These are phyloP conservation scores for Tetrax tetrax DNA, from an alignment of 2,113 vertebrate species.

Conservation along the genomic window DNA sequence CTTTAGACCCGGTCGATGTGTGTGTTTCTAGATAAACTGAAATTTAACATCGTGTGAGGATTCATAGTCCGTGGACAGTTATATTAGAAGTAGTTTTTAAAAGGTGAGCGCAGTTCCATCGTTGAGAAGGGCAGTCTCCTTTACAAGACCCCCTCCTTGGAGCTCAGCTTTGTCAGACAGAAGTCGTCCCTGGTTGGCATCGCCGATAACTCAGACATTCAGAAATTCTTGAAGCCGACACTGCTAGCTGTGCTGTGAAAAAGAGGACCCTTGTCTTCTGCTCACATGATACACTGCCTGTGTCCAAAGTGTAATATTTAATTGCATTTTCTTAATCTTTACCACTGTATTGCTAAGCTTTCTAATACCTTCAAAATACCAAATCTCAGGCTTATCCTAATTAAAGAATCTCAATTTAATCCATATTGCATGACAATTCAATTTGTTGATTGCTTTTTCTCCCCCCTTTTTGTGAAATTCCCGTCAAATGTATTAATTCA, in stretches of 20 bases:
- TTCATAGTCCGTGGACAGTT: not conserved
- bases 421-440: slow-evolving; percentile 99
- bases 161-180: not conserved
- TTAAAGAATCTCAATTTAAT: slow-evolving; percentile 99
- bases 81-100: not conserved
- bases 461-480: slow-evolving; percentile 86
- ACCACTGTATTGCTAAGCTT: slow-evolving; percentile 85
- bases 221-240: slow-evolving; percentile 44
- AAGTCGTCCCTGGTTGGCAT: slow-evolving; percentile 30
- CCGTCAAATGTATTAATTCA: slow-evolving; percentile 99
- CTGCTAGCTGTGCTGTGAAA: slow-evolving; percentile 11
- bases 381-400: slow-evolving; percentile 91
- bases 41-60: not conserved
- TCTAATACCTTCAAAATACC: slow-evolving; percentile 90
- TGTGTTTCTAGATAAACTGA: not conserved
- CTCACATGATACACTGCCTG: slow-evolving; percentile 51
- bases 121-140: not conserved
- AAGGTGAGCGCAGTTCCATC: not conserved
- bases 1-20: not conserved
- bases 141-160: not conserved
- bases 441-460: slow-evolving; percentile 95
- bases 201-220: not conserved
- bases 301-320: slow-evolving; percentile 81
- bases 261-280: slow-evolving; percentile 60
- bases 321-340: slow-evolving; percentile 88